Conservation (phyloP, 2,797 vertebrate genomes). For the Denticeps clupeoides region DNA sequence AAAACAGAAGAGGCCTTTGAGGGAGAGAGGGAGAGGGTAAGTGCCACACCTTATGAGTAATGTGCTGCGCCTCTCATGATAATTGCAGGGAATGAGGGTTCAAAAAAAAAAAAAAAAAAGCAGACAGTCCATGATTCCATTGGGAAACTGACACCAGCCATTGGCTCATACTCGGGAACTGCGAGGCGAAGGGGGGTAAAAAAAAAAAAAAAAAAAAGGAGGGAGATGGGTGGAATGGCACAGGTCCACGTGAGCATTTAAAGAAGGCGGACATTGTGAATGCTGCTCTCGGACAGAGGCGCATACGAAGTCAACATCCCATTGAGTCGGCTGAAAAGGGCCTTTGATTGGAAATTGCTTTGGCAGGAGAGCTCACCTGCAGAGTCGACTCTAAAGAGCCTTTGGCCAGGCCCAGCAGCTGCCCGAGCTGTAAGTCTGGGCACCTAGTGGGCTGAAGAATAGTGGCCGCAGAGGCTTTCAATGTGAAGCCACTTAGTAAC, state of each 20-base stretch:
- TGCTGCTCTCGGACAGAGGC: constrained; percentile 55
- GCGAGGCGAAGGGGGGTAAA: not conserved
- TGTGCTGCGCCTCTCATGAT: constrained; percentile 34
- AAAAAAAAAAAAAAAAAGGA: constrained; percentile 16
- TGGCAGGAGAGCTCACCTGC: constrained; percentile 77
- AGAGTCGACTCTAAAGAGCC: constrained; percentile 67
- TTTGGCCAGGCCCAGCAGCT: constrained; percentile 73
- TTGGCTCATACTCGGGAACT: constrained; percentile 30
- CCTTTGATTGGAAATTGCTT: constrained; percentile 74
- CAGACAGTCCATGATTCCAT: not conserved
- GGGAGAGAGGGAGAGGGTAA: constrained; percentile 27
- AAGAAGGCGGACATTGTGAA: constrained; percentile 70
- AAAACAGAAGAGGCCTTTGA: constrained; percentile 47
- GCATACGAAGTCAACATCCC: constrained; percentile 65
- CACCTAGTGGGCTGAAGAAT: constrained; percentile 71
- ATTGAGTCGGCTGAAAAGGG: constrained; percentile 68
- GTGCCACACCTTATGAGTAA: constrained; percentile 45
- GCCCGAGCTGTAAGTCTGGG: constrained; percentile 74
- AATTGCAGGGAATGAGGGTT: constrained; percentile 34
- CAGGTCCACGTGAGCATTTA: constrained; percentile 65
- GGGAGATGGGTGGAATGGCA: constrained; percentile 54
- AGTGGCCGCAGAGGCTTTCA: constrained; percentile 62
- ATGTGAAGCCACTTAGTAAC: constrained; percentile 78
- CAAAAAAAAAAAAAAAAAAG: constrained; percentile 25
- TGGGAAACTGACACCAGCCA: constrained; percentile 18